Conservation (phyloP, 2,113 vertebrate species). For the Puntigrus tetrazona region DNA sequence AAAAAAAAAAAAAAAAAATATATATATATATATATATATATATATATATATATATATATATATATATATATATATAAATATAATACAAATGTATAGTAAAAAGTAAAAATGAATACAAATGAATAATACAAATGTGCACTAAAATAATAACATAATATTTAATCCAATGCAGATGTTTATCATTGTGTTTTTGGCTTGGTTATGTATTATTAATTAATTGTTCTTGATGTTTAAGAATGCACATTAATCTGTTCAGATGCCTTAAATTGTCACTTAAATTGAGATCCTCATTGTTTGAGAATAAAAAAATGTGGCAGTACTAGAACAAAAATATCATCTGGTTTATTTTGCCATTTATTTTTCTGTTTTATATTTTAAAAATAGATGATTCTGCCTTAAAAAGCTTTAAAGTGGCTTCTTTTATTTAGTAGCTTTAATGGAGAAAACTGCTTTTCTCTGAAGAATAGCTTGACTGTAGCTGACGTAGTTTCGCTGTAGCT, state of each 20-base stretch:
- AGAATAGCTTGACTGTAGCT: background rate
- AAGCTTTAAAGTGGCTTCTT: background rate
- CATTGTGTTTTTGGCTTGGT: background rate
- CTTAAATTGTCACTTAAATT: background rate
- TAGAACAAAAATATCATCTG: background rate
- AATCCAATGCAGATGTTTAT: background rate
- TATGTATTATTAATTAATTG: background rate
- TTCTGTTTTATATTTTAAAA: too few relatives aligned
- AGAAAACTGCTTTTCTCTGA: background rate
- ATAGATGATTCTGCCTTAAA: background rate
- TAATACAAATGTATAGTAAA: too few relatives aligned
- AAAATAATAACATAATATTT: background rate
- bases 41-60: too few relatives aligned
- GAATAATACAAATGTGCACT: background rate
- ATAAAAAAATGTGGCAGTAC: background rate
- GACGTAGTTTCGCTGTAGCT: background rate
- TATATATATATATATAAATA: too few relatives aligned
- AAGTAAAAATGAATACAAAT: too few relatives aligned
- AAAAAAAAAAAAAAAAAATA: too few relatives aligned
- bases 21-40: too few relatives aligned
- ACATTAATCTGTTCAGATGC: background rate
- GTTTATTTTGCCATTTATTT: too few relatives aligned
- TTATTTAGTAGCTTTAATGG: too few relatives aligned
- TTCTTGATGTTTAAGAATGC: background rate
- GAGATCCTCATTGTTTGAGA: background rate